Conservation (phyloP, 2,888 invertebrate genomes). For the Aphelenchoides bicaudatus region DNA sequence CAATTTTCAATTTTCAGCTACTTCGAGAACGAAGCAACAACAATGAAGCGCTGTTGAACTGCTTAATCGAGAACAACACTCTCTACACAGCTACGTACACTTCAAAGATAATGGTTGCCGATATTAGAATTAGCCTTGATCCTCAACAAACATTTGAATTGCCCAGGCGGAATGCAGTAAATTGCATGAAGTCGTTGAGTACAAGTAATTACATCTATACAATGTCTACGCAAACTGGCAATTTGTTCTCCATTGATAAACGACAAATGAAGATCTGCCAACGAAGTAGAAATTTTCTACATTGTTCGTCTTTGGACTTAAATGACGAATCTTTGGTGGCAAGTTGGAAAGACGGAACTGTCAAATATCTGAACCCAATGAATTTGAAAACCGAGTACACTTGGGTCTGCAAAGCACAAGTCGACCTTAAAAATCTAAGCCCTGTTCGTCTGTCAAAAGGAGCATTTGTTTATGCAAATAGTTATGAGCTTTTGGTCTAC, state of each 20-base stretch:
- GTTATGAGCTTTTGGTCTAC: conserved; percentile 13
- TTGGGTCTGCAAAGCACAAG: conserved; percentile 5
- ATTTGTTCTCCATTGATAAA: conserved; percentile 9
- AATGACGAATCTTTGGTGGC: conserved; percentile 1
- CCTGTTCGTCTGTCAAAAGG: conserved; percentile 7
- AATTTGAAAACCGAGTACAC: background rate
- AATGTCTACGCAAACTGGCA: background rate
- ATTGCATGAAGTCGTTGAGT: background rate
- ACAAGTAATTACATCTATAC: conserved; percentile 2
- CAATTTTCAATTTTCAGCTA: background rate
- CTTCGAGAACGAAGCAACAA: background rate
- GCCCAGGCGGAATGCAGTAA: background rate
- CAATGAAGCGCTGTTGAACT: too few species aligned
- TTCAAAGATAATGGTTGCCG: too few species aligned
- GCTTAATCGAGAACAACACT: background rate
- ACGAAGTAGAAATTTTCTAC: background rate
- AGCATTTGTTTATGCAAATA: conserved; percentile 5
- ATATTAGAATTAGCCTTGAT: background rate
- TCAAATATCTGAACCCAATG: conserved; percentile 7
- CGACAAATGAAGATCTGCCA: background rate
- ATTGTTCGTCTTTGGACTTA: background rate
- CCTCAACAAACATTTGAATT: background rate
- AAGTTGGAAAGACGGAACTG: conserved; percentile 2
- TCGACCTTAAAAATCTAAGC: background rate
- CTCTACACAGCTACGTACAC: too few species aligned